Percentiles rank a stretch among this genome's conserved stretches.
Conservation (phyloP, 2,113 vertebrate genomes). For the Urocolius indicus region DNA sequence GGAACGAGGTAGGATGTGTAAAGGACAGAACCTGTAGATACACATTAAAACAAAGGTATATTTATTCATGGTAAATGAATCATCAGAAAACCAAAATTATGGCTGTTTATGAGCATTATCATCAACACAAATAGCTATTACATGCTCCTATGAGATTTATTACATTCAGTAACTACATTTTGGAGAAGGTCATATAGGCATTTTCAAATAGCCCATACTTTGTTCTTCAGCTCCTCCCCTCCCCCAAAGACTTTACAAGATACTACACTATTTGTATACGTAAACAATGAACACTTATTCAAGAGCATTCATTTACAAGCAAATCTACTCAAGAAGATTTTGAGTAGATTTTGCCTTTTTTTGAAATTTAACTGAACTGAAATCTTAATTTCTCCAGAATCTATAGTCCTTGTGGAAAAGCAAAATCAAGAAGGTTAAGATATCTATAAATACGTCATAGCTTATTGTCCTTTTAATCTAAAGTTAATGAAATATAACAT, state of each 20-base stretch:
- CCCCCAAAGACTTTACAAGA: background rate
- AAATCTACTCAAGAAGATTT: background rate
- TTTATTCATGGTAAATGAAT: background rate
- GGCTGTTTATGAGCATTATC: background rate
- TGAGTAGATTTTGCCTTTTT: no score
- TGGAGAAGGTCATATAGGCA: background rate
- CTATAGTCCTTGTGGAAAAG: background rate
- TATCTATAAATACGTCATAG: background rate
- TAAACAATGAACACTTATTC: background rate
- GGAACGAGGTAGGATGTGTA: constrained; percentile 98
- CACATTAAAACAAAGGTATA: constrained; percentile 1
- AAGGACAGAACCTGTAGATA: constrained; percentile 92
- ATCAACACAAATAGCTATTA: background rate
- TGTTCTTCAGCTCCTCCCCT: background rate
- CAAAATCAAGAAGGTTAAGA: background rate
- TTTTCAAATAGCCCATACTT: background rate
- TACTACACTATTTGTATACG: background rate
- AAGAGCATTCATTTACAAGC: background rate
- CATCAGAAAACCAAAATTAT: background rate
- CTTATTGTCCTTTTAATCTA: background rate
- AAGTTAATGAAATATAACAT: background rate
- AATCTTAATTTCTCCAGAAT: background rate
- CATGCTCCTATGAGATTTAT: background rate
- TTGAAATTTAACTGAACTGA: background rate
- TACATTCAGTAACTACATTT: background rate